phyloP scores from a whole-genome alignment of 2,797 vertebrate genomes.

The Cirrhinus mrigala region DNA sequence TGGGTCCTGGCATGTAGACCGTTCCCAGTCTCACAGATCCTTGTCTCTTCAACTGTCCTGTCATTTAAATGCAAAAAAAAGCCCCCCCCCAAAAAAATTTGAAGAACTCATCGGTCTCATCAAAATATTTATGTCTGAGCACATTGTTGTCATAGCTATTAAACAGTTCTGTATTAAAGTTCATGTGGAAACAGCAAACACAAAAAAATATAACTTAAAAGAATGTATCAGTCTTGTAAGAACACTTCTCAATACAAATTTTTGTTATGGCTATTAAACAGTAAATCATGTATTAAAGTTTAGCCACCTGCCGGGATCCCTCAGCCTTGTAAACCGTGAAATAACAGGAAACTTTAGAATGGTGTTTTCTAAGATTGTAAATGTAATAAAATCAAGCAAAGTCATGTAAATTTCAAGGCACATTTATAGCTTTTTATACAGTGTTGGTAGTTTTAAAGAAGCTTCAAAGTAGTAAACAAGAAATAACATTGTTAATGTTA shows the following conservation, averaged over 20 bases:
- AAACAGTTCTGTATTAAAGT: too few relatives aligned
- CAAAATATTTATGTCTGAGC: too few relatives aligned
- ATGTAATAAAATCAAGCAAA: background rate
- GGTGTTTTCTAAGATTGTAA: background rate
- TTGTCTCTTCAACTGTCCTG: too few relatives aligned
- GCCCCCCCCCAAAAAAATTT: too few relatives aligned
- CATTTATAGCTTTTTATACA: background rate
- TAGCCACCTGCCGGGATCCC: background rate
- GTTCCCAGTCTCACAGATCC: background rate
- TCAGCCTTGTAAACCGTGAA: background rate
- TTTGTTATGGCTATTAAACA: background rate
- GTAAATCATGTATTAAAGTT: background rate
- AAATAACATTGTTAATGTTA: background rate
- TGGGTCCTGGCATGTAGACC: background rate
- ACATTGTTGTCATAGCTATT: too few relatives aligned
- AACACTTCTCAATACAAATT: background rate
- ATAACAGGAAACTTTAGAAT: background rate
- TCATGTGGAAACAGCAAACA: background rate
- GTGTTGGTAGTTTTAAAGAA: background rate
- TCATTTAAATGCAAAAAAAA: too few relatives aligned
- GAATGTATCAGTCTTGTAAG: background rate
- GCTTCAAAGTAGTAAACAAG: background rate
- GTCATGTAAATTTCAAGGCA: background rate
- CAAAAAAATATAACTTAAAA: background rate
- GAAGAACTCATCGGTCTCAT: too few relatives aligned